A percentile compares a stretch with the other conserved stretches of the same genome.
Conservation (phyloP, 2,113 vertebrate species). For the Actenoides lindsayi region DNA sequence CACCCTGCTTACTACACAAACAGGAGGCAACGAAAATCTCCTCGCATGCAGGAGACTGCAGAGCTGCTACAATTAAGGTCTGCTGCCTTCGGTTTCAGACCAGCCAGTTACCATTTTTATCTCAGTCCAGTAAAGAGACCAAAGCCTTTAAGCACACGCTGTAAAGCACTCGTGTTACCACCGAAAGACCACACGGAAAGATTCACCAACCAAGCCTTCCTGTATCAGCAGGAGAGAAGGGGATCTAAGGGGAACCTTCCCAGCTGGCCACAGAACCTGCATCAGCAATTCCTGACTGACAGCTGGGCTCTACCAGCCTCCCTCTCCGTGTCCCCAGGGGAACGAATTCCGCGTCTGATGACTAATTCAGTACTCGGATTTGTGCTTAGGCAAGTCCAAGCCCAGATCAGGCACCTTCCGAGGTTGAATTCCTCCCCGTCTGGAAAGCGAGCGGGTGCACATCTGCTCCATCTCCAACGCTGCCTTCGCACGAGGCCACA, state of each 20-base stretch:
- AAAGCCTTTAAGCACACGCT: background rate
- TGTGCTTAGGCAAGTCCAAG: slow-evolving; percentile 34
- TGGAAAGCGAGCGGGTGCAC: background rate
- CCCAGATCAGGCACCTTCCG: slow-evolving; percentile 1
- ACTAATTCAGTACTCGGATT: background rate
- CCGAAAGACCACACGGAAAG: background rate
- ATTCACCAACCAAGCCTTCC: background rate
- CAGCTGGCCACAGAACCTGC: background rate
- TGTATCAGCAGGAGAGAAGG: background rate
- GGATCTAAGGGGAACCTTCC: background rate
- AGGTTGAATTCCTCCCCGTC: background rate
- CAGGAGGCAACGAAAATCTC: background rate
- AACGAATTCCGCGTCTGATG: slow-evolving; percentile 26
- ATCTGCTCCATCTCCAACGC: background rate
- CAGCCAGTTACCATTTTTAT: background rate
- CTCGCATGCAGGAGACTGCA: background rate
- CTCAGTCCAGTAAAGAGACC: background rate
- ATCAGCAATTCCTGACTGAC: slow-evolving; percentile 27
- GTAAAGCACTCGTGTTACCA: background rate
- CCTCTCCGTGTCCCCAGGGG: background rate
- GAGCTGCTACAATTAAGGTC: background rate
- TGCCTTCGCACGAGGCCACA: background rate
- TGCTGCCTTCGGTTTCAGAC: background rate
- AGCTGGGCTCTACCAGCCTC: background rate
- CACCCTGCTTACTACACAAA: background rate